Evolutionary conservation across 2,113 vertebrate genomes (phyloP), one percentile per base, ranked within the genome.

Genomic region (Mesocricetus auratus): DNA sequence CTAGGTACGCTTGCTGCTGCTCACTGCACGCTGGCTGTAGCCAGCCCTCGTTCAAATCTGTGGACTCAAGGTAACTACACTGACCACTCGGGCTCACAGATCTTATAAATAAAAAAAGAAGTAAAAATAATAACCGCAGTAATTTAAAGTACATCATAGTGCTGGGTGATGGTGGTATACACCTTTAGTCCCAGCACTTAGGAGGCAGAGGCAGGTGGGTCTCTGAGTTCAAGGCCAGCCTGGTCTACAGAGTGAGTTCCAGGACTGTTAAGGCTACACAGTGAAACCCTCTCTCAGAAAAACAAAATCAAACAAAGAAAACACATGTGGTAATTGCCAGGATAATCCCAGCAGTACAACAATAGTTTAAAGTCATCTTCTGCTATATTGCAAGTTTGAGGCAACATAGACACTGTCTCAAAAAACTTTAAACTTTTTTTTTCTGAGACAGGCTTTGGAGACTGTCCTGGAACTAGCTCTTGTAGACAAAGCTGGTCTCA

Each of bases 81-180:
- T 19, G 16, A 78, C 47, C 17, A 39, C 81, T 42, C 8, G 74
- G 29, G 31, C 39, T 56, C 53, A 39, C 5, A 33, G 31, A 47
- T 36, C 29, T 75, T 86, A 58, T 45, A 90, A 91, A 82, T 88
- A 60, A 13, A 26, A 62, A 33, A 17, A 53, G 66, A 78, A 92
- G 89, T 16, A 93, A 66, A 36, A 94, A 47, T 16, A 93, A 66
- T 42, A 94, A 47, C 17, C 64, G 26, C 33, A 36, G 83, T 81
- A 7, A 64, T 73, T 81, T 89, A 45, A 94, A 87, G 68, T 53
- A 87, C 45, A 71, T 53, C 36, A 17, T 31, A 39, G 12, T 33
- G 33, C 62, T 36, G 45, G 29, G 45, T 1, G 4, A 4, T 50
- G 7, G 45, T 39, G 22, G 79, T 0, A 1, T 6, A 75, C 1